These are phyloP conservation scores for Candidula unifasciata DNA, from an alignment of 2,888 invertebrate species.

Conservation along the genomic window DNA sequence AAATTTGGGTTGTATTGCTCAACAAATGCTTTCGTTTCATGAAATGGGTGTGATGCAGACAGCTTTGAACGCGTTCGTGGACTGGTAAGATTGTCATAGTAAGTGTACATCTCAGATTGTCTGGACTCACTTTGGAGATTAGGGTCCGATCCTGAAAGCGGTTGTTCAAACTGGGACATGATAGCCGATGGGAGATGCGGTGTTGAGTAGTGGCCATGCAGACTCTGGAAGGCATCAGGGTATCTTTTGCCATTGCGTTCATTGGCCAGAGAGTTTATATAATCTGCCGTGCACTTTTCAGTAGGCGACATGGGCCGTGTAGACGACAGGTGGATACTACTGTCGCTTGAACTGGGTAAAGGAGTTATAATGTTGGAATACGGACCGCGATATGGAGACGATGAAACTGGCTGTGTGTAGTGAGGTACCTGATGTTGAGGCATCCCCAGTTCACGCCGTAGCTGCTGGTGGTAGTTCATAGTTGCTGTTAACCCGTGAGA, in stretches of 20 bases:
- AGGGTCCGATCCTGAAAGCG: slow-evolving; percentile 46
- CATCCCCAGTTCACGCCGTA: slow-evolving; percentile 48
- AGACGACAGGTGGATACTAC: slow-evolving; percentile 24
- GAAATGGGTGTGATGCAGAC: not conserved
- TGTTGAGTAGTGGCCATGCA: slow-evolving; percentile 47
- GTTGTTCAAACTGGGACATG: slow-evolving; percentile 35
- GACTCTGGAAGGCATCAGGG: slow-evolving; percentile 42
- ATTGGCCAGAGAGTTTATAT: not conserved
- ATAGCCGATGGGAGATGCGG: slow-evolving; percentile 47
- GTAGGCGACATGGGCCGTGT: not conserved
- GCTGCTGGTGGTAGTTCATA: slow-evolving; percentile 49
- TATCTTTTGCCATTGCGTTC: slow-evolving; percentile 32
- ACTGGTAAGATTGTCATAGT: slow-evolving; percentile 43
- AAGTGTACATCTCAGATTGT: slow-evolving; percentile 26
- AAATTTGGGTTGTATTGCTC: slow-evolving; percentile 17
- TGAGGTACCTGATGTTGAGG: slow-evolving; percentile 20
- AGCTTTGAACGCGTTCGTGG: slow-evolving; percentile 1
- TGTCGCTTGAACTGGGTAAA: slow-evolving; percentile 34
- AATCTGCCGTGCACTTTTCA: not conserved
- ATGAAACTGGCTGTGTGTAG: not conserved
- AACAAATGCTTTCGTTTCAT: slow-evolving; percentile 13
- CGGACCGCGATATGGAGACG: not conserved
- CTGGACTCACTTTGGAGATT: slow-evolving; percentile 40
- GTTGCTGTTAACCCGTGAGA: slow-evolving; percentile 33
- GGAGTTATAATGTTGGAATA: slow-evolving; percentile 42